A percentile compares a stretch with the other conserved stretches of the same genome.
Evolutionary conservation across 2,113 vertebrate genomes (phyloP).

Genomic region (Dendropsophus ebraccatus): DNA sequence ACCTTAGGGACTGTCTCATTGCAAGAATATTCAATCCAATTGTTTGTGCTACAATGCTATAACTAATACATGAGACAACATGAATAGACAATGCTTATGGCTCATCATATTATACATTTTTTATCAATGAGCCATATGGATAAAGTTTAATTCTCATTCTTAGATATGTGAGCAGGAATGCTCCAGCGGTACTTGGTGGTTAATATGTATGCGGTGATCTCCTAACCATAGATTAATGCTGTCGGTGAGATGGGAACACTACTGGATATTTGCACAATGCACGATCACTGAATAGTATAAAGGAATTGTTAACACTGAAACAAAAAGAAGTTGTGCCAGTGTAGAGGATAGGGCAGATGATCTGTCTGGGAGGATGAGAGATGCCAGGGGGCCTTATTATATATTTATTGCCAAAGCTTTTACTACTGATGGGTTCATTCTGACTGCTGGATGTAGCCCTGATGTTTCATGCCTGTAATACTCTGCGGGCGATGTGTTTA

Average conservation of each 20-base stretch:
- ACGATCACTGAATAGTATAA: neutral
- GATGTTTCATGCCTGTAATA: slow-evolving; percentile 43
- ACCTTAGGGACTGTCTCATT: neutral
- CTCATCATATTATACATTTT: neutral
- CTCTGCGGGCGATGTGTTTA: slow-evolving; percentile 54
- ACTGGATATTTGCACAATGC: slow-evolving; percentile 19
- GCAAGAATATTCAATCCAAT: neutral
- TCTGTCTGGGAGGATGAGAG: slow-evolving; percentile 47
- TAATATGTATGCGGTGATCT: neutral
- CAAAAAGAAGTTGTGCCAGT: slow-evolving; percentile 41
- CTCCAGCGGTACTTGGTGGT: neutral
- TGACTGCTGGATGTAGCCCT: slow-evolving; percentile 50
- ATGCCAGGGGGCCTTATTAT: slow-evolving; percentile 55
- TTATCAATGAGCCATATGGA: neutral
- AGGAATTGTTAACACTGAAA: slow-evolving; percentile 14
- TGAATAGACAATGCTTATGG: neutral
- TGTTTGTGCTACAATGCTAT: neutral
- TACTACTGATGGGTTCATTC: slow-evolving; percentile 52
- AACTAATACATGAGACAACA: neutral
- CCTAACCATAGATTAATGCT: neutral
- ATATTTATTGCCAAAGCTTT: slow-evolving; percentile 54
- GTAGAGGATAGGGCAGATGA: slow-evolving; percentile 33
- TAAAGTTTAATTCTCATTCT: neutral
- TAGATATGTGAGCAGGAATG: neutral
- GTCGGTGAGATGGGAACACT: neutral